Evolutionary conservation across 2,113 vertebrate genomes (phyloP).

Genomic region (Corapipo altera): DNA sequence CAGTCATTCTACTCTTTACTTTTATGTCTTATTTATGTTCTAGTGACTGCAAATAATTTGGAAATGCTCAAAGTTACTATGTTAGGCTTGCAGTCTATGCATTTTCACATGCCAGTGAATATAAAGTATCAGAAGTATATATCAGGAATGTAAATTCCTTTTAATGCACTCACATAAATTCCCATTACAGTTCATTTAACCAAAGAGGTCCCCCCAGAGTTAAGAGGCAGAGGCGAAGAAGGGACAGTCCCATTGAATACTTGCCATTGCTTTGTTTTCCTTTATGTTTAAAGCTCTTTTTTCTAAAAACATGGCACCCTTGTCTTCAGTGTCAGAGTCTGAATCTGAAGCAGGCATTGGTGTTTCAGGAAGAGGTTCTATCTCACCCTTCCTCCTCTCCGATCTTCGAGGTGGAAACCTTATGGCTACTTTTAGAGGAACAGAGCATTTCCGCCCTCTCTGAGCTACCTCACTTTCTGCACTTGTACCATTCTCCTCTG

Average conservation of each 20-base stretch:
- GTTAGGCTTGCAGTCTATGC: neutral
- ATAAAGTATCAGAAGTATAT: neutral
- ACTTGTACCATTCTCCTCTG: neutral
- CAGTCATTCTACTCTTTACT: neutral
- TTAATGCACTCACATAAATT: neutral
- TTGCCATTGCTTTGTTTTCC: slow-evolving; percentile 97
- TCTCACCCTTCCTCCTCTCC: slow-evolving; percentile 44
- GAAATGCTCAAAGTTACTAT: neutral
- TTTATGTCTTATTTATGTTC: neutral
- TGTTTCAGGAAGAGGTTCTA: slow-evolving; percentile 44
- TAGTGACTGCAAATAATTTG: neutral
- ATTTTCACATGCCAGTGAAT: neutral
- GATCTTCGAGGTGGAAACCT: slow-evolving; percentile 81
- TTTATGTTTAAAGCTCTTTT: slow-evolving; percentile 97
- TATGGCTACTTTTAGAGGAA: slow-evolving; percentile 84
- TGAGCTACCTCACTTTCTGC: slow-evolving; percentile 38
- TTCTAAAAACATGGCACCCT: slow-evolving; percentile 80
- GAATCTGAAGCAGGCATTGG: slow-evolving; percentile 32
- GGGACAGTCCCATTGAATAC: neutral
- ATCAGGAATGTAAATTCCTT: neutral
- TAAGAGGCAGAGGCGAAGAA: neutral
- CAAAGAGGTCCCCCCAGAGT: neutral
- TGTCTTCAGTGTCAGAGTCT: slow-evolving; percentile 75
- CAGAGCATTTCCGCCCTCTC: slow-evolving; percentile 33
- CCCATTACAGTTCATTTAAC: neutral